phyloP scores from a whole-genome alignment of 2,113 vertebrate genomes.

The Lathamus discolor region DNA sequence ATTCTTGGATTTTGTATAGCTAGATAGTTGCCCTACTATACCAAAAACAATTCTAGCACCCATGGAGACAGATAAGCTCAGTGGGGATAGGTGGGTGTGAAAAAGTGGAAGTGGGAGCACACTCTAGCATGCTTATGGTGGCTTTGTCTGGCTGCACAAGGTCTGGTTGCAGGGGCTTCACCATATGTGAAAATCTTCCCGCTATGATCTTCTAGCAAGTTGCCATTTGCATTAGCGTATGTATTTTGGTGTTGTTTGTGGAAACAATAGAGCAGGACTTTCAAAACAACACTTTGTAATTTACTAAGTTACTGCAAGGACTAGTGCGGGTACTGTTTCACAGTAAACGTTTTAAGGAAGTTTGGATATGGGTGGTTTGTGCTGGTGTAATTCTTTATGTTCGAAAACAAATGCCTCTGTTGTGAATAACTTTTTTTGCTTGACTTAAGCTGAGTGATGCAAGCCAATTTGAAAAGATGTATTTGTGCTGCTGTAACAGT shows the following conservation, averaged over 20 bases:
- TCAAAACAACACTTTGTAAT: not conserved
- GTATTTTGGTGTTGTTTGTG: not conserved
- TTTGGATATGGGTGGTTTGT: not conserved
- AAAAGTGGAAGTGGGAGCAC: not conserved
- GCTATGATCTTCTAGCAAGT: not conserved
- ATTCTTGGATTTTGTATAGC: not conserved
- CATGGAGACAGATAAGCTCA: not conserved
- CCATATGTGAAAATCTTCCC: not conserved
- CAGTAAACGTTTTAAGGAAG: not conserved
- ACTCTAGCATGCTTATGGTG: not conserved
- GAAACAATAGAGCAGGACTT: not conserved
- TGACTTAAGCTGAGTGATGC: not conserved
- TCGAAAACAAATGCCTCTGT: not conserved
- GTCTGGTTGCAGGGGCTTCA: not conserved
- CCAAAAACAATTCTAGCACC: not conserved
- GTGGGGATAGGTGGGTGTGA: not conserved
- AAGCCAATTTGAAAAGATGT: not conserved
- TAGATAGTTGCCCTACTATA: not conserved
- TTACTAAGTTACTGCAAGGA: not conserved
- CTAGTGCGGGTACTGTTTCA: not conserved
- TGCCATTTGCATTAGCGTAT: not conserved
- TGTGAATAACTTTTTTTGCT: not conserved
- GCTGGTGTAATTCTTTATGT: not conserved
- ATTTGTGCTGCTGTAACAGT: not conserved
- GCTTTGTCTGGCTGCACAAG: not conserved